A percentile compares a stretch with the other conserved stretches of the same genome.
phyloP scores from a whole-genome alignment of 2,113 vertebrate genomes.

The human region GRCh38 chr7:17325001-17325500 shows the following conservation, averaged over 20 bases:
- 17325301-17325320: constrained; percentile 8
- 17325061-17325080: neutral
- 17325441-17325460: neutral
- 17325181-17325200: neutral
- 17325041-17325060: neutral
- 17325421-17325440: neutral
- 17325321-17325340: neutral
- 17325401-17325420: neutral
- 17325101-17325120: neutral
- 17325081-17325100: neutral
- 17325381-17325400: neutral
- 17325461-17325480: neutral
- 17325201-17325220: neutral
- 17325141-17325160: neutral
- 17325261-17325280: neutral
- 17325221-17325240: neutral
- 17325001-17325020: neutral
- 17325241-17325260: constrained; percentile 7
- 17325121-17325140: neutral
- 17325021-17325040: neutral
- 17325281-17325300: neutral
- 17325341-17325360: neutral
- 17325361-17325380: neutral
- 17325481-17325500: neutral
- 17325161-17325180: neutral